A percentile compares a stretch with the other conserved stretches of the same genome.
These are phyloP conservation scores for Peromyscus californicus DNA, from an alignment of 2,113 vertebrate species.

Conservation along the genomic window DNA sequence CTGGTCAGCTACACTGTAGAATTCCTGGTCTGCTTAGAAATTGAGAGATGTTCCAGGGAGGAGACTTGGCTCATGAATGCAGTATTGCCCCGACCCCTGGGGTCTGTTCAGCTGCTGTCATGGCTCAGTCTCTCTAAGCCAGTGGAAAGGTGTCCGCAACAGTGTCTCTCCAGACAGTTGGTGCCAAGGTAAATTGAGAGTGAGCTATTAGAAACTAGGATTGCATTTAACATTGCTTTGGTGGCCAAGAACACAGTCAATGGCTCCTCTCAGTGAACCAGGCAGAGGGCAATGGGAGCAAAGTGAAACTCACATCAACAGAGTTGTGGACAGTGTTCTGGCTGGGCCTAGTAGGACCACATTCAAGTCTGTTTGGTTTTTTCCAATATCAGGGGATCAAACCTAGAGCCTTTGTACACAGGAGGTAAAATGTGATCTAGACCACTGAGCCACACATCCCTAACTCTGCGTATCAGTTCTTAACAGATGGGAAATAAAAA, in stretches of 20 bases:
- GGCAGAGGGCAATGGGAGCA: neutral
- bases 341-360: neutral
- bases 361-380: neutral
- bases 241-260: neutral
- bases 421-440: neutral
- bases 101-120: neutral
- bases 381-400: neutral
- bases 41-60: neutral
- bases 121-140: neutral
- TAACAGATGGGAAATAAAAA: neutral
- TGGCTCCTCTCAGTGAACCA: neutral
- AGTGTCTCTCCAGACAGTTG: neutral
- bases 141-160: neutral
- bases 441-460: neutral
- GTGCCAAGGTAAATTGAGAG: neutral
- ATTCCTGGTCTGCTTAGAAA: neutral
- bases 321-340: neutral
- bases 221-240: neutral
- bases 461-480: neutral
- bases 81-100: neutral
- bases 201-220: neutral
- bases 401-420: no score
- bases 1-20: neutral
- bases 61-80: neutral
- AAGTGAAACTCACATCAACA: accelerated